These are phyloP conservation scores for Rhodophaea formosa DNA, from an alignment of 2,888 invertebrate species.

Conservation along the genomic window DNA sequence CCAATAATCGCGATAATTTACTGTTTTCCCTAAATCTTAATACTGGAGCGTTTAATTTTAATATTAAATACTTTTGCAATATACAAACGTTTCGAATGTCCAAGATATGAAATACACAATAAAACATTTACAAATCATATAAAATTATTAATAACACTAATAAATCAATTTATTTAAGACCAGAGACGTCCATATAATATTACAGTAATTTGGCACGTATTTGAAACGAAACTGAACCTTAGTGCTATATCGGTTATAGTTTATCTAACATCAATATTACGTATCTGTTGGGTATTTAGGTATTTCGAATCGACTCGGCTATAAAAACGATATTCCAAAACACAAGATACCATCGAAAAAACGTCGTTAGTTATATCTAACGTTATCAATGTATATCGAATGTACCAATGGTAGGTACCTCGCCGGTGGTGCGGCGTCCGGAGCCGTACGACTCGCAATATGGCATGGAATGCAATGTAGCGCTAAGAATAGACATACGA, in stretches of 20 bases:
- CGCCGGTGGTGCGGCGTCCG: neutral
- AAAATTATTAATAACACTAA: neutral
- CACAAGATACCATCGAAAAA: slow-evolving; percentile 44
- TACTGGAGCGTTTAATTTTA: neutral
- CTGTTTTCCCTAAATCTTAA: neutral
- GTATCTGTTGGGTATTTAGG: slow-evolving; percentile 46
- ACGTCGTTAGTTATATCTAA: slow-evolving; percentile 42
- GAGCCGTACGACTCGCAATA: neutral
- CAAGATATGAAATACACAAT: slow-evolving; percentile 9
- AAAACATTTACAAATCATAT: neutral
- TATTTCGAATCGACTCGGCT: slow-evolving; percentile 31
- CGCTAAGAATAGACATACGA: neutral
- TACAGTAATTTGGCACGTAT: slow-evolving; percentile 49
- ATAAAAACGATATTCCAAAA: slow-evolving; percentile 49
- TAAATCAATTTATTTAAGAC: slow-evolving; percentile 1
- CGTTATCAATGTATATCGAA: slow-evolving; percentile 45
- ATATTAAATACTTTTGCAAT: neutral
- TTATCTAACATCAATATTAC: slow-evolving; percentile 58
- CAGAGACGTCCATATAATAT: neutral
- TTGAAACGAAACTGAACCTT: slow-evolving; percentile 41
- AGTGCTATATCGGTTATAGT: slow-evolving; percentile 49
- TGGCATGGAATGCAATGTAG: neutral
- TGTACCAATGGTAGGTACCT: slow-evolving; percentile 29
- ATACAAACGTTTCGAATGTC: neutral
- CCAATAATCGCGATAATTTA: neutral